Evolutionary conservation across 2,797 vertebrate species (phyloP).

Genomic region (Protosalanx chinensis): DNA sequence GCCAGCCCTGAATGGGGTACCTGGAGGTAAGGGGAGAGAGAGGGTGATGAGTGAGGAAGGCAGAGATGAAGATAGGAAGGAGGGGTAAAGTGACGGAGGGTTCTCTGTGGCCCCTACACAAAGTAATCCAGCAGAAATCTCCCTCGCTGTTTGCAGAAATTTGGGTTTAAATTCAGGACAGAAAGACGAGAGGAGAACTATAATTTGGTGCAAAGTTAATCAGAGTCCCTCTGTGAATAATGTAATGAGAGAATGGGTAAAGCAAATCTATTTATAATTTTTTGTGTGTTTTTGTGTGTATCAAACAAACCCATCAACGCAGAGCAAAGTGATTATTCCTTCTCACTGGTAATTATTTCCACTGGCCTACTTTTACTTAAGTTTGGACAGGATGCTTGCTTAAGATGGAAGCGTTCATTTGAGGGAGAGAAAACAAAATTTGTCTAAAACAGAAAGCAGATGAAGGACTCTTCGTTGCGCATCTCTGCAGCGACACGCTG

Average conservation of each 20-base stretch:
- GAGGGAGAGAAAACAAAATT: constrained; percentile 25
- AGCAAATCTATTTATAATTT: constrained; percentile 53
- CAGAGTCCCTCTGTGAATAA: constrained; percentile 15
- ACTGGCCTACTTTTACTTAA: constrained; percentile 61
- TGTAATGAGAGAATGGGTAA: constrained; percentile 30
- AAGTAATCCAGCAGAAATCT: too few relatives aligned
- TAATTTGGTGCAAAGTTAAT: constrained; percentile 20
- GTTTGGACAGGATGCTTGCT: constrained; percentile 59
- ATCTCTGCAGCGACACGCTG: constrained; percentile 22
- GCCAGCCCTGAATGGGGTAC: constrained; percentile 75
- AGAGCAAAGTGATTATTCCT: constrained; percentile 32
- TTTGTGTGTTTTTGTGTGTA: constrained; percentile 48
- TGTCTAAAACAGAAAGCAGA: constrained; percentile 26
- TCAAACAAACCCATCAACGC: constrained; percentile 53
- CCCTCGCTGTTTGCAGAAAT: neutral
- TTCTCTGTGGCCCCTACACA: neutral
- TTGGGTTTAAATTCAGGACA: neutral
- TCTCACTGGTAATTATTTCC: constrained; percentile 56
- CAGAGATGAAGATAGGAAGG: too few relatives aligned
- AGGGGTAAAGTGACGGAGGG: too few relatives aligned
- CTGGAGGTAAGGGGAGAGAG: constrained; percentile 57
- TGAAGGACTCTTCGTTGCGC: constrained; percentile 17
- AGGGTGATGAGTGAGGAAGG: too few relatives aligned
- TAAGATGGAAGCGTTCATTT: constrained; percentile 48
- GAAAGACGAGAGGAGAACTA: constrained; percentile 17